phyloP scores from a whole-genome alignment of 2,888 invertebrate species.

The Ceramica pisi region DNA sequence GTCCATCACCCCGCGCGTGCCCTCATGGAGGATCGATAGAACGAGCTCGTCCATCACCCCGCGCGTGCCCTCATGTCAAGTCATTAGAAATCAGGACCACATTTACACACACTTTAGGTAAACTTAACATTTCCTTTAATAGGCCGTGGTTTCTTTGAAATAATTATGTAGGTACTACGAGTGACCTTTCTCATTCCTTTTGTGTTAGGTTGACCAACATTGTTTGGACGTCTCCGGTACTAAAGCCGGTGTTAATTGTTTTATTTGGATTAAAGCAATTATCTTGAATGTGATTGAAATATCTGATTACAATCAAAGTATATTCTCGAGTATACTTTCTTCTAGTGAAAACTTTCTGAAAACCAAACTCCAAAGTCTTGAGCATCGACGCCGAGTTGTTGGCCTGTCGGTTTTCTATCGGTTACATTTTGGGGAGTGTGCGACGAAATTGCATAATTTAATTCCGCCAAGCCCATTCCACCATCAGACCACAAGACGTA shows the following conservation, averaged over 20 bases:
- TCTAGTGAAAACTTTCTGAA: not conserved
- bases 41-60: conserved; percentile 38
- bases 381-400: too few relatives aligned
- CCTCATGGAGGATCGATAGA: conserved; percentile 45
- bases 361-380: too few relatives aligned
- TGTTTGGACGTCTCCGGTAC: not conserved
- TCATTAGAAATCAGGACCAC: conserved; percentile 24
- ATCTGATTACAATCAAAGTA: not conserved
- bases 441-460: too few relatives aligned
- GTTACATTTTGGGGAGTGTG: too few relatives aligned
- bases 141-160: conserved; percentile 9
- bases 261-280: conserved; percentile 1
- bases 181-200: conserved; percentile 4
- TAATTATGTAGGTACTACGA: conserved; percentile 28
- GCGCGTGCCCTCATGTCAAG: conserved; percentile 1
- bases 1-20: too few relatives aligned
- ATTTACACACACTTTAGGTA: conserved; percentile 26
- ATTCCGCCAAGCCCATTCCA: too few relatives aligned
- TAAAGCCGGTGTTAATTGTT: not conserved
- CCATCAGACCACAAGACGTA: too few relatives aligned
- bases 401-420: too few relatives aligned
- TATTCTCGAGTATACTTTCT: not conserved
- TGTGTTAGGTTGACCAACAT: not conserved
- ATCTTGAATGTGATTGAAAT: not conserved
- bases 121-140: conserved; percentile 26